Evolutionary conservation across 2,113 vertebrate species (phyloP).

Genomic region (Cricetomys ansorgei): DNA sequence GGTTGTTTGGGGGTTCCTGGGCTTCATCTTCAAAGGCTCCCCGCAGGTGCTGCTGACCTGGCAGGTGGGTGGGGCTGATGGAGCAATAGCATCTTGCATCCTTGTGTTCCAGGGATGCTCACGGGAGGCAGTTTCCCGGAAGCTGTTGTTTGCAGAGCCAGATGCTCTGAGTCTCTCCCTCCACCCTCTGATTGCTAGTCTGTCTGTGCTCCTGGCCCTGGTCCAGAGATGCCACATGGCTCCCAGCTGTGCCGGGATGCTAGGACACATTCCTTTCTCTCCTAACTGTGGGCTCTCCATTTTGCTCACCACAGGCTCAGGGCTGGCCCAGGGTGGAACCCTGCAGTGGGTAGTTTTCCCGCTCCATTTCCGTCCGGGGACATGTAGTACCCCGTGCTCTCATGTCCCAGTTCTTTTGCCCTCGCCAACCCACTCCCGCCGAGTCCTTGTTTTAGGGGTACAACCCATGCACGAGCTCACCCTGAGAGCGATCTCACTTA

Average conservation of each 20-base stretch:
- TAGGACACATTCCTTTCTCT: neutral
- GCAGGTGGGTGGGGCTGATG: neutral
- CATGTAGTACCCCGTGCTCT: neutral
- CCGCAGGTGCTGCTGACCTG: neutral
- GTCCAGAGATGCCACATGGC: constrained; percentile 31
- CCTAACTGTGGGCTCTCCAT: constrained; percentile 12
- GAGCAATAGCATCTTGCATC: neutral
- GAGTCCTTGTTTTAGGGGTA: neutral
- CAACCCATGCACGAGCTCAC: neutral
- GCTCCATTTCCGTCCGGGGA: neutral
- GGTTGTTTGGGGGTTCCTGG: neutral
- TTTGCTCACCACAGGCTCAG: neutral
- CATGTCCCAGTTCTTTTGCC: neutral
- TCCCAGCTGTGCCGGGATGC: constrained; percentile 41
- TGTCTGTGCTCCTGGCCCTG: constrained; percentile 2
- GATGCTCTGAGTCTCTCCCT: neutral
- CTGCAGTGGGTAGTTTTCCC: neutral
- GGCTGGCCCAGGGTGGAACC: neutral
- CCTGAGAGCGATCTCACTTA: neutral
- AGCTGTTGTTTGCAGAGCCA: constrained; percentile 57
- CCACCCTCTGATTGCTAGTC: constrained; percentile 52
- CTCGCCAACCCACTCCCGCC: neutral
- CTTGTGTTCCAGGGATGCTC: accelerated
- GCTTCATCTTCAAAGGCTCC: constrained; percentile 33
- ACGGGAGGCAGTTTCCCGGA: constrained; percentile 2